Evolutionary conservation across 2,888 invertebrate species (phyloP), one percentile per base, ranked within the genome.

Genomic region (Gasteruption jaculator): DNA sequence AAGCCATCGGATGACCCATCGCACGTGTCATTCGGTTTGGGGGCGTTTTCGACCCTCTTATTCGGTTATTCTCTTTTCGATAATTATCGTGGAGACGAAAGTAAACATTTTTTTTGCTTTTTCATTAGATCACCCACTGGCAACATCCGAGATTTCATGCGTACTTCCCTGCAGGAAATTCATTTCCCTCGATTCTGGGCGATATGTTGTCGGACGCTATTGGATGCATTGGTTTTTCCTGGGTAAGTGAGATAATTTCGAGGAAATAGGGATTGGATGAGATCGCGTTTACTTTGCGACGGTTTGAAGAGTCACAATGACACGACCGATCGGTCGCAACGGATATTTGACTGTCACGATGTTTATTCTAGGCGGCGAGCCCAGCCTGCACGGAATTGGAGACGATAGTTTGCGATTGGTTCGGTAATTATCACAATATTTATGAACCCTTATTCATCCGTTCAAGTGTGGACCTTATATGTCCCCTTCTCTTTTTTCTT

Each of bases 71-170:
- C n/a, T n/a, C n/a, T n/a, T n/a, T n/a, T n/a, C n/a, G n/a, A n/a
- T n/a, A n/a, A n/a, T n/a, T n/a, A n/a, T n/a, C n/a, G n/a, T n/a
- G n/a, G n/a, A n/a, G n/a, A n/a, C n/a, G n/a, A n/a, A n/a, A n/a
- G n/a, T n/a, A n/a, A n/a, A n/a, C n/a, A n/a, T n/a, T n/a, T n/a
- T n/a, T n/a, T n/a, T n/a, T n/a, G n/a, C 16, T 38, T 22, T 42
- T 4, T 41, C 41, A 42, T n/a, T 52, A 83, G 82, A 78, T 85
- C 34, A 96, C 96, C 1, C 93, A 97, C 71, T 99, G 99, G 99
- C 96, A 97, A 68, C 97, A 97, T 77, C 97, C 97, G 0, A 78
- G 91, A 44, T 99, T 99, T 74, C 96, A 97, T 71, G 99, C 99
- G 0, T 99, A 99, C 71, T 99, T 99, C 69, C 97, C 99, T 3